A percentile compares a stretch with the other conserved stretches of the same genome.
phyloP scores from a whole-genome alignment of 1,140 invertebrate genomes.

The Drosophila suzukii region DNA sequence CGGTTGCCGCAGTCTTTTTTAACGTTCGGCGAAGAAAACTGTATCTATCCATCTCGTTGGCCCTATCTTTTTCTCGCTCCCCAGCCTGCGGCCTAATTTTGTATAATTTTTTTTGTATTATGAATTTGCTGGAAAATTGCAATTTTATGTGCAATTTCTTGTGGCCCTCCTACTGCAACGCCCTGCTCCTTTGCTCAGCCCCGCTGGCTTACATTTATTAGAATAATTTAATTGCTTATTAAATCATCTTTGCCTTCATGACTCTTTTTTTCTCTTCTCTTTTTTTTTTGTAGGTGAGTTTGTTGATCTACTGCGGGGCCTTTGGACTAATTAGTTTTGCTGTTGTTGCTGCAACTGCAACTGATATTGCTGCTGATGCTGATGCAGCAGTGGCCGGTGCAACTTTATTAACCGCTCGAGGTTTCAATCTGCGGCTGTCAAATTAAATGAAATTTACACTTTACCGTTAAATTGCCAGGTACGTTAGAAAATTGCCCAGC shows the following conservation, averaged over 20 bases:
- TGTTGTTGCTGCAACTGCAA: slow-evolving; percentile 10
- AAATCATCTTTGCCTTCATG: slow-evolving; percentile 67
- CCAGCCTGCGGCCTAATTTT: slow-evolving; percentile 69
- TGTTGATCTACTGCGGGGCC: slow-evolving; percentile 39
- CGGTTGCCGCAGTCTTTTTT: background rate
- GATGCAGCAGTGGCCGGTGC: slow-evolving; percentile 25
- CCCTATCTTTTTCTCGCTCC: slow-evolving; percentile 5
- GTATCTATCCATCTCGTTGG: slow-evolving; percentile 12
- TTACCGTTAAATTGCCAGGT: slow-evolving; percentile 80
- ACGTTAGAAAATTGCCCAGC: slow-evolving; percentile 65
- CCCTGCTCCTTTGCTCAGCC: slow-evolving; percentile 31
- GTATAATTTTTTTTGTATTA: slow-evolving; percentile 65
- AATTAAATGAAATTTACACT: slow-evolving; percentile 82
- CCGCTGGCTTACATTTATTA: slow-evolving; percentile 62
- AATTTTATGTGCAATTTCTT: slow-evolving; percentile 79
- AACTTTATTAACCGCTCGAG: slow-evolving; percentile 63
- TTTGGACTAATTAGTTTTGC: slow-evolving; percentile 53
- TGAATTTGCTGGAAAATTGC: slow-evolving; percentile 81
- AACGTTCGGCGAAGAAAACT: background rate
- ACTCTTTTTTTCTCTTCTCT: slow-evolving; percentile 35
- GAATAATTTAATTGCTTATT: slow-evolving; percentile 83
- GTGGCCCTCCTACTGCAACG: slow-evolving; percentile 30
- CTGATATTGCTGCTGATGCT: slow-evolving; percentile 8
- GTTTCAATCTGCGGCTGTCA: slow-evolving; percentile 64
- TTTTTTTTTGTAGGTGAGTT: slow-evolving; percentile 73